These are phyloP conservation scores for Centropus unirufus DNA, from an alignment of 2,113 vertebrate species.

Conservation along the genomic window DNA sequence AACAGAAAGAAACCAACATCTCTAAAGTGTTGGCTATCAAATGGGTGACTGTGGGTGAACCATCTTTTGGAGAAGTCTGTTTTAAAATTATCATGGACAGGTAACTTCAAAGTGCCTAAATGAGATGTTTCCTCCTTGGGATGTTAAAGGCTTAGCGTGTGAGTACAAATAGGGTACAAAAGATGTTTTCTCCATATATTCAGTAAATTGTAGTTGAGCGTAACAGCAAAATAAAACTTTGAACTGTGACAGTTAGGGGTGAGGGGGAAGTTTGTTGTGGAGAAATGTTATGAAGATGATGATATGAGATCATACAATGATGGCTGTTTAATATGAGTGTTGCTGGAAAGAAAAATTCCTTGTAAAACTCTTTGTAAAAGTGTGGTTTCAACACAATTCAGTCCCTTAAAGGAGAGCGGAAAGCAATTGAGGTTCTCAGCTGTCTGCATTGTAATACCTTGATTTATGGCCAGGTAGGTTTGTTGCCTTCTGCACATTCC, in stretches of 20 bases:
- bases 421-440: not conserved
- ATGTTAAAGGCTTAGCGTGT: not conserved
- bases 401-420: not conserved
- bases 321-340: not conserved
- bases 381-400: not conserved
- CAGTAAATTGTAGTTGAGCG: not conserved
- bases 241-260: not conserved
- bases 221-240: not conserved
- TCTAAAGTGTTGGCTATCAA: not conserved
- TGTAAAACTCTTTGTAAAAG: not conserved
- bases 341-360: not conserved
- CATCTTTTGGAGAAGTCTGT: not conserved
- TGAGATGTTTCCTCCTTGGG: not conserved
- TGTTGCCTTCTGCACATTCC: not conserved
- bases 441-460: not conserved
- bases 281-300: not conserved
- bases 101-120: not conserved
- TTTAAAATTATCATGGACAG: not conserved
- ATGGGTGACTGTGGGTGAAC: not conserved
- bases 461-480: not conserved
- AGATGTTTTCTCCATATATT: not conserved
- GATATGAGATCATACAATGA: rapidly evolving
- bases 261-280: not conserved
- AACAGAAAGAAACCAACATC: not conserved
- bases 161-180: not conserved